Evolutionary conservation across 1,140 invertebrate species (phyloP), one percentile per base, ranked within the genome.

Genomic region (Lucilia cuprina): DNA sequence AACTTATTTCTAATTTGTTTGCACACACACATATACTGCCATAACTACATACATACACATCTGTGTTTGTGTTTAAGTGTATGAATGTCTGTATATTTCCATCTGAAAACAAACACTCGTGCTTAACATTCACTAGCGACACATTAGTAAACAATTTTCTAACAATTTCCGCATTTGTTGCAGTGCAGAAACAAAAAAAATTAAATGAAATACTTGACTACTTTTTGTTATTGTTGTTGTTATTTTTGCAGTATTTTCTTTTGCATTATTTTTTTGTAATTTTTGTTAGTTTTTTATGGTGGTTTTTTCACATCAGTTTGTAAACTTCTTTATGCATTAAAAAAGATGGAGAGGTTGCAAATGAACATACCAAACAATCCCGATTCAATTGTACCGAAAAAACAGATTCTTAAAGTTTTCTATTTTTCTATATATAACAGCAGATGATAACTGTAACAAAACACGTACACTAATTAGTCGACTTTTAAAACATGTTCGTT

Each of bases 391-490:
- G 65, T 25, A 70, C 4, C 65, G n/a, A 21, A 21, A 21, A 70
- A 25, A 70, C 21, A 19, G 65, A 70, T 19, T 70, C 65, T 70
- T 25, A 25, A 21, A 70, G 65, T 70, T 21, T 60, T 60, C 14
- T 60, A n/a, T 60, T n/a, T 70, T 19, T 21, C 21, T 70, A 21
- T 70, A 19, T n/a, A 80, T 50, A 50, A 49, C 77, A 49, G 41
- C 77, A 80, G 77, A 49, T 50, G 77, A 80, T 80, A 80, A 80
- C 77, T 80, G 77, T 80, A 80, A 80, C 77, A 80, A 50, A 80
- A 80, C 77, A 80, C 77, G 77, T 80, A 80, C 47, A 80, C 77
- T 80, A 80, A 80, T 80, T 80, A 80, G 77, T 80, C 77, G 77
- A 80, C 41, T 21, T 80, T 80, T 80, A 50, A 80, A 80, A 21